Evolutionary conservation across 2,797 vertebrate species (phyloP), one percentile per base, ranked within the genome.

Genomic region (Cynodonichthys magdalenae): DNA sequence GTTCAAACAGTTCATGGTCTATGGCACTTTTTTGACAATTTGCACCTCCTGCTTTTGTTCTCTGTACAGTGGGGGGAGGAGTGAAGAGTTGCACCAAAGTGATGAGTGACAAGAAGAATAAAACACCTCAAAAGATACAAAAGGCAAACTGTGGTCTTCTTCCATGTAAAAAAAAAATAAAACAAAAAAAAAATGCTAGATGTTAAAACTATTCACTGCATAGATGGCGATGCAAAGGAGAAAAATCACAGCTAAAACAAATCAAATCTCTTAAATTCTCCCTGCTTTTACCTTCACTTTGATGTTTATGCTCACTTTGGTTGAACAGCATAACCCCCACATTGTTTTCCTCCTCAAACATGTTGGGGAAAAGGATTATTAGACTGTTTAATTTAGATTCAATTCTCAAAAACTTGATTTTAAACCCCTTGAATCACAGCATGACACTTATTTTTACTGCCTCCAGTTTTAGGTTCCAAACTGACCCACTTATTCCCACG

Each of bases 1-100:
- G n/a, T 83, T 90, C 86, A 89, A 95, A 96, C 94, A 96, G 94
- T 94, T 95, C 94, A 89, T 94, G 94, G 94, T 98, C 93, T 96
- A 94, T 96, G 96, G 96, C 95, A 98, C 95, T 95, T 39, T 12
- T 24, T 39, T 95, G 92, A 94, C 91, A 90, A 88, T 87, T 80
- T 55, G 45, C 49, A 70, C 93, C 92, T 92, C 92, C 92, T 83
- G 67, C 63, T 53, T 73, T 53, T 46, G 44, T 69, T 68, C 78
- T 80, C 79, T 79, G 71, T 81, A 82, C 75, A 89, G 85, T 53
- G 44, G 87, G 71, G 24, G 55, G 52, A 20, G 45, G 36, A 52
- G 24, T 24, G 1, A n/a, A 60, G 44, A 74, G 29, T 39, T 27
- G 62, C 66, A 67, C 58, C 53, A 39, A 62, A 72, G 89, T 82